Evolutionary conservation across 1,140 invertebrate genomes (phyloP).

Genomic region (Diploscapter pachys): DNA sequence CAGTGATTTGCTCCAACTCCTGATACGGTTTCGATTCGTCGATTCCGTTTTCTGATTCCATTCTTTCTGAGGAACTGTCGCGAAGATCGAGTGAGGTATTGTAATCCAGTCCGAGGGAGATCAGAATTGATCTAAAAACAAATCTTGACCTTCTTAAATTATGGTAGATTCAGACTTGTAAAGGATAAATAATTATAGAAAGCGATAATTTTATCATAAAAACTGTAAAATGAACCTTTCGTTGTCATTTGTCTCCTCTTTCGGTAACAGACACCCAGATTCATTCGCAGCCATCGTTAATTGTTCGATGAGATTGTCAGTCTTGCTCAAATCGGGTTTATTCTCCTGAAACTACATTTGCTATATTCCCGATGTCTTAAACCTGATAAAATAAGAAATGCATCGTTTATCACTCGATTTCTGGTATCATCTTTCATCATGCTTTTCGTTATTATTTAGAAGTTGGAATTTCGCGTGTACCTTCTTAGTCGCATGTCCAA

Average conservation of each 20-base stretch:
- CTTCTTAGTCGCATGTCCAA: conserved; percentile 20
- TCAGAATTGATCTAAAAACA: conserved; percentile 41
- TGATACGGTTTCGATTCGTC: not conserved
- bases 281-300: not conserved
- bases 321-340: not conserved
- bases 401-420: not conserved
- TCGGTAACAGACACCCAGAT: conserved; percentile 3
- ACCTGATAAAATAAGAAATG: too few relatives aligned
- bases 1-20: not conserved
- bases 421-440: too few relatives aligned
- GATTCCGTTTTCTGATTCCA: too few relatives aligned
- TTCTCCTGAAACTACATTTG: too few relatives aligned
- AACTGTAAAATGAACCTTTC: conserved; percentile 3
- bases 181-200: not conserved
- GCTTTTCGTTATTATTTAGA: too few relatives aligned
- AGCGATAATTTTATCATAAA: not conserved
- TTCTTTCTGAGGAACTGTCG: not conserved
- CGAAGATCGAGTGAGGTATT: conserved; percentile 37
- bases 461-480: not conserved
- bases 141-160: too few relatives aligned
- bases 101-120: conserved; percentile 51
- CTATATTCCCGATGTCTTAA: too few relatives aligned
- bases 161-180: too few relatives aligned
- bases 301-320: too few relatives aligned
- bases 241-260: conserved; percentile 21